Conservation (phyloP, 2,888 invertebrate species). For the Beris morrisii region DNA sequence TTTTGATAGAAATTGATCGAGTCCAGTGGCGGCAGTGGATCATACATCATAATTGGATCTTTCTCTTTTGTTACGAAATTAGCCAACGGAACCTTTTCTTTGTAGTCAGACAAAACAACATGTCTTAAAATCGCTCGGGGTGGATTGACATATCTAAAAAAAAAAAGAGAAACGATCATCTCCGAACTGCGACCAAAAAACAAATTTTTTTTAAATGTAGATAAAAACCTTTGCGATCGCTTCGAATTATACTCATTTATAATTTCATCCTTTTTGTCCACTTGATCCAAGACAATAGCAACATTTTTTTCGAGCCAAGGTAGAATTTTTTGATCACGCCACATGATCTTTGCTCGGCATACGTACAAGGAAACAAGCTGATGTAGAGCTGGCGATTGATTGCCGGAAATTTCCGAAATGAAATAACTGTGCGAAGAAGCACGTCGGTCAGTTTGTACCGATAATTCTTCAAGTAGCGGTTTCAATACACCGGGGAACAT, state of each 20-base stretch:
- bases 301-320: constrained; percentile 78
- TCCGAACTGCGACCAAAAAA: not conserved
- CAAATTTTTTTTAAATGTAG: not conserved
- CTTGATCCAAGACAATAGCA: constrained; percentile 63
- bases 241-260: constrained; percentile 65
- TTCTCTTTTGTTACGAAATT: constrained; percentile 53
- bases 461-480: constrained; percentile 74
- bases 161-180: constrained; percentile 10
- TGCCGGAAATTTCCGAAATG: constrained; percentile 50
- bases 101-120: constrained; percentile 57
- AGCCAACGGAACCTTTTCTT: constrained; percentile 57
- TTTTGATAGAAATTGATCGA: constrained; percentile 72
- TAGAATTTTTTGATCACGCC: constrained; percentile 75
- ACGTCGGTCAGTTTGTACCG: constrained; percentile 68
- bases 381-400: constrained; percentile 66
- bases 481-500: constrained; percentile 80
- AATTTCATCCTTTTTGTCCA: constrained; percentile 64
- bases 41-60: constrained; percentile 67
- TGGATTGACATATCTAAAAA: constrained; percentile 47
- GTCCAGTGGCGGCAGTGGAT: constrained; percentile 78
- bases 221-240: constrained; percentile 61
- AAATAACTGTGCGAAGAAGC: constrained; percentile 60
- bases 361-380: constrained; percentile 75
- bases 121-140: constrained; percentile 54
- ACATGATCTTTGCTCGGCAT: constrained; percentile 71